A percentile compares a stretch with the other conserved stretches of the same genome.
phyloP scores from a whole-genome alignment of 2,797 vertebrate species.

The Bradypodion ventrale region DNA sequence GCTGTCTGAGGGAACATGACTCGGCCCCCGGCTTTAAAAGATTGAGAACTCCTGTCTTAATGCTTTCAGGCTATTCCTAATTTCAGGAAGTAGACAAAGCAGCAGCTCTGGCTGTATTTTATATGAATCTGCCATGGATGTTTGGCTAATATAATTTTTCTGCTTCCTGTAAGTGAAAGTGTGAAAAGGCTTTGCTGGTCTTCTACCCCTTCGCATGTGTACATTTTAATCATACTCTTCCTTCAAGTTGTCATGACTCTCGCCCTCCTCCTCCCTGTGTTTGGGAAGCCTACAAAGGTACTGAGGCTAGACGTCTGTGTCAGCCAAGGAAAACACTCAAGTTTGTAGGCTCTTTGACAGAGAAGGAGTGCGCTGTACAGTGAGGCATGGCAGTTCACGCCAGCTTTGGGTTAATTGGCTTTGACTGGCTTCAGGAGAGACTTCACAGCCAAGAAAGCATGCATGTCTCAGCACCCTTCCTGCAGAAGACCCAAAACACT shows the following conservation, averaged over 20 bases:
- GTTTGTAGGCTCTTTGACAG: slow-evolving; percentile 45
- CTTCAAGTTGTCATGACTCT: not conserved
- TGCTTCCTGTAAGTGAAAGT: slow-evolving; percentile 19
- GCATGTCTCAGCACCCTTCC: fast-evolving
- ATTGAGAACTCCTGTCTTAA: too few species aligned
- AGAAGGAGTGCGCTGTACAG: not conserved
- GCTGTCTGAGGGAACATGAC: too few species aligned
- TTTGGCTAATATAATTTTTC: slow-evolving; percentile 41
- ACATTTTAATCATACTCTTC: not conserved
- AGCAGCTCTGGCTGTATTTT: not conserved
- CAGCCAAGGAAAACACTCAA: slow-evolving; percentile 39
- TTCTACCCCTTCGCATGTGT: too few species aligned
- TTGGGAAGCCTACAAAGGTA: slow-evolving; percentile 3
- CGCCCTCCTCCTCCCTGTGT: fast-evolving
- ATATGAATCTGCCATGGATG: slow-evolving; percentile 43
- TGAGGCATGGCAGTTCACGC: slow-evolving; percentile 16
- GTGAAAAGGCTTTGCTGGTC: not conserved
- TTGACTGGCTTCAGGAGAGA: not conserved
- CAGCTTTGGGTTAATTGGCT: slow-evolving; percentile 30
- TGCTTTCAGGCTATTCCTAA: not conserved
- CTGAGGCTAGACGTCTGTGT: slow-evolving; percentile 31
- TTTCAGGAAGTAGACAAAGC: not conserved
- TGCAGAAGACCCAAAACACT: not conserved
- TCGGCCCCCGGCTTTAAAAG: too few species aligned
- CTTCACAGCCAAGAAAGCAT: not conserved